Percentiles rank a stretch among this genome's conserved stretches.
phyloP scores from a whole-genome alignment of 2,888 invertebrate genomes.

The Hypolimnas misippus region DNA sequence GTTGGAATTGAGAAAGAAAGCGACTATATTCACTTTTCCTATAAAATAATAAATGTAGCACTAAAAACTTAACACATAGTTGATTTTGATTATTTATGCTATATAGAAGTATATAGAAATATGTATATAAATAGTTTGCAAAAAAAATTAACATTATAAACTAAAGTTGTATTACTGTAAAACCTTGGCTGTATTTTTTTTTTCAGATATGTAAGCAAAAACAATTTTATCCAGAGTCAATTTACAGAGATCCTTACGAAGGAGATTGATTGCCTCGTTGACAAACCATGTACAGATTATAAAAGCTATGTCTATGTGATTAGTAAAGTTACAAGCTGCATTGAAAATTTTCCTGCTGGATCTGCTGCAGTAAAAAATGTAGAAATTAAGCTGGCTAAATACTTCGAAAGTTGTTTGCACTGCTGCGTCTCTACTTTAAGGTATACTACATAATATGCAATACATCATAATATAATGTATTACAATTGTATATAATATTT shows the following conservation, averaged over 20 bases:
- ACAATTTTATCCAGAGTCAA: slow-evolving; percentile 50
- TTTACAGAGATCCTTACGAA: slow-evolving; percentile 54
- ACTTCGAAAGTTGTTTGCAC: slow-evolving; percentile 53
- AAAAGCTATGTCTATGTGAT: slow-evolving; percentile 51
- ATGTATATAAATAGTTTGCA: too few relatives aligned
- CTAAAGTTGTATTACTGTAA: too few relatives aligned
- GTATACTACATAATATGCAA: slow-evolving; percentile 43
- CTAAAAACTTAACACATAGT: too few relatives aligned
- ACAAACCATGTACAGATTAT: slow-evolving; percentile 36
- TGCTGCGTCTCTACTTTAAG: slow-evolving; percentile 55
- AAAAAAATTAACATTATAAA: too few relatives aligned
- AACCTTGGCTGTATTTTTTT: slow-evolving; percentile 32
- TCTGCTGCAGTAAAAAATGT: slow-evolving; percentile 52
- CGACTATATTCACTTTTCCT: too few relatives aligned
- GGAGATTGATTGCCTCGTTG: slow-evolving; percentile 48
- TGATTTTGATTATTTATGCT: too few relatives aligned
- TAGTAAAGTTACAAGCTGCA: slow-evolving; percentile 57
- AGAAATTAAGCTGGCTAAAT: slow-evolving; percentile 51
- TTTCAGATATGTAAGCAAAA: slow-evolving; percentile 63
- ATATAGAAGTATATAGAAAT: too few relatives aligned
- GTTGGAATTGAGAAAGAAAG: too few relatives aligned
- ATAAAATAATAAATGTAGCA: too few relatives aligned
- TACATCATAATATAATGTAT: background rate
- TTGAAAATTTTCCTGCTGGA: slow-evolving; percentile 69
- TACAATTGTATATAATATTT: background rate